phyloP scores from a whole-genome alignment of 2,888 invertebrate genomes.

The Luperina nickerlii region DNA sequence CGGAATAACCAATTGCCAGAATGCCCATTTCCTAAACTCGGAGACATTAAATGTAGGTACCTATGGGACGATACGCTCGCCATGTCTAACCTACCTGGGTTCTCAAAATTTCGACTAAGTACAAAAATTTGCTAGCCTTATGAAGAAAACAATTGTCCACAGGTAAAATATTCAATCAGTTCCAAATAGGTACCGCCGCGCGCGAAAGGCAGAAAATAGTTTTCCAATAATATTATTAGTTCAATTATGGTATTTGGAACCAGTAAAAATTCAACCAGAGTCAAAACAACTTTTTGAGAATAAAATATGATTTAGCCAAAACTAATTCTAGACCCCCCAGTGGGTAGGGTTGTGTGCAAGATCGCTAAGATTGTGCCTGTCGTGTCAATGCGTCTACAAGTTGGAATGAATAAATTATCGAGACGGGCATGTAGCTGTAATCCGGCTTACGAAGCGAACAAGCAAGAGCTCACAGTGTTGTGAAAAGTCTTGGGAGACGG shows the following conservation, averaged over 20 bases:
- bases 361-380: slow-evolving; percentile 26
- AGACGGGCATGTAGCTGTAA: slow-evolving; percentile 41
- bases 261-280: neutral
- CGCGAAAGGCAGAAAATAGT: neutral
- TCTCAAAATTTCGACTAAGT: neutral
- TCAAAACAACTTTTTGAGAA: neutral
- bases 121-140: no score
- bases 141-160: neutral
- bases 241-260: neutral
- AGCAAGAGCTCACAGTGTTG: slow-evolving; percentile 31
- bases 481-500: slow-evolving; percentile 15
- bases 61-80: neutral
- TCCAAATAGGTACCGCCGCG: neutral
- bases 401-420: slow-evolving; percentile 54
- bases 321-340: slow-evolving; percentile 1
- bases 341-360: slow-evolving; percentile 30
- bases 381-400: slow-evolving; percentile 39
- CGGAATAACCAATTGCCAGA: slow-evolving; percentile 25
- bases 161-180: neutral
- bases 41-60: slow-evolving; percentile 9
- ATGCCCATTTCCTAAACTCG: neutral
- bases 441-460: slow-evolving; percentile 48
- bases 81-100: neutral
- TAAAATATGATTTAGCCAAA: neutral
- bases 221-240: neutral